Evolutionary conservation across 2,797 vertebrate genomes (phyloP).

Genomic region (Clarias laeviceps): DNA sequence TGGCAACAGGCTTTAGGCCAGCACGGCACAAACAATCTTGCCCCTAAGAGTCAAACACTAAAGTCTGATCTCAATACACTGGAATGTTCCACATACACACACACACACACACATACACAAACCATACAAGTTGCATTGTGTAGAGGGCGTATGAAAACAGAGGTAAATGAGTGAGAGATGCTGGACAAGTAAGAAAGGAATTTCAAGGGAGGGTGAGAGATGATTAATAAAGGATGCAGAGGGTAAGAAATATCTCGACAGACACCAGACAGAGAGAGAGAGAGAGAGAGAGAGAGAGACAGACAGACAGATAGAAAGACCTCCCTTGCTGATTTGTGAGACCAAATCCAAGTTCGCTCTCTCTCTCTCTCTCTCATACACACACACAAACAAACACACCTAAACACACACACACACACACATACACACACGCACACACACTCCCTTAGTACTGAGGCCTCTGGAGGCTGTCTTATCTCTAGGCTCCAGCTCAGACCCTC

Average conservation of each 20-base stretch:
- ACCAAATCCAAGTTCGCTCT: background rate
- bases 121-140: conserved; percentile 14
- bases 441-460: conserved; percentile 48
- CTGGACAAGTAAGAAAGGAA: background rate
- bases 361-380: background rate
- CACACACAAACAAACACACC: too few relatives aligned
- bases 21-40: conserved; percentile 80
- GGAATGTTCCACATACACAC: conserved; percentile 66
- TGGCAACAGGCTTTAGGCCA: conserved; percentile 87
- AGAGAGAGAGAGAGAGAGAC: conserved; percentile 4
- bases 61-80: conserved; percentile 66
- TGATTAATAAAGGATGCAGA: background rate
- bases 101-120: conserved; percentile 26
- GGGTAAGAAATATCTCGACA: too few relatives aligned
- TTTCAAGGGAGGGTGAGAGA: background rate
- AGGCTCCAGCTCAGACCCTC: conserved; percentile 56
- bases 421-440: background rate
- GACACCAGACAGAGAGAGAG: background rate
- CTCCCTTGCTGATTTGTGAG: background rate
- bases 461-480: conserved; percentile 60
- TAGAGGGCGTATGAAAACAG: conserved; percentile 14
- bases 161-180: conserved; percentile 8
- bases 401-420: background rate
- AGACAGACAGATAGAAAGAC: background rate
- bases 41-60: conserved; percentile 74